Percentiles rank a stretch among this genome's conserved stretches.
Evolutionary conservation across 2,797 vertebrate species (phyloP).

Genomic region (Dromococcyx pavoninus): DNA sequence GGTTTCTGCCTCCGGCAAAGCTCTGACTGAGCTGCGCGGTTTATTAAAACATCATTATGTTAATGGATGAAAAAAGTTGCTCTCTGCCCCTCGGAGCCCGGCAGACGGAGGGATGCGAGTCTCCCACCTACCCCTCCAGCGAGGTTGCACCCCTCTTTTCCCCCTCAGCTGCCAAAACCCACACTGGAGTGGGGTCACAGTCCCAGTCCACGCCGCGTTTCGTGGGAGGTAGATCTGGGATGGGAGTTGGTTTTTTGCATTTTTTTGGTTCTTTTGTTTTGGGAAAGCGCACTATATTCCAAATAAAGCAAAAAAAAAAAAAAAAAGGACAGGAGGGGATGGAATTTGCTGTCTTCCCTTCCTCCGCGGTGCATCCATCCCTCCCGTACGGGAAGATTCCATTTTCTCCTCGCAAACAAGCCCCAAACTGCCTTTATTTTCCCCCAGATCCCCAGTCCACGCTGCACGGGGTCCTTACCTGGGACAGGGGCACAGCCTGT

Average conservation of each 20-base stretch:
- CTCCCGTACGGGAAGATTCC: neutral
- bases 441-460: neutral
- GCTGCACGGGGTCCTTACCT: neutral
- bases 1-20: neutral
- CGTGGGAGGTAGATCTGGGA: neutral
- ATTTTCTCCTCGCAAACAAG: neutral
- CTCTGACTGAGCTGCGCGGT: neutral
- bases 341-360: neutral
- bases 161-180: neutral
- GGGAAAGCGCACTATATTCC: neutral
- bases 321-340: too few species aligned
- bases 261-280: too few species aligned
- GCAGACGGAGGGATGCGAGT: constrained; percentile 73
- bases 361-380: neutral
- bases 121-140: neutral
- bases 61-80: constrained; percentile 75
- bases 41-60: constrained; percentile 78
- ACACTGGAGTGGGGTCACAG: neutral
- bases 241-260: accelerated
- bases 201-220: neutral
- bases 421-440: neutral
- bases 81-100: constrained; percentile 31
- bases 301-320: neutral
- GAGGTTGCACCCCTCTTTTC: too few species aligned
- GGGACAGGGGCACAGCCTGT: neutral